A percentile compares a stretch with the other conserved stretches of the same genome.
phyloP scores from a whole-genome alignment of 2,888 invertebrate genomes.

The Dolichomitus sp. region DNA sequence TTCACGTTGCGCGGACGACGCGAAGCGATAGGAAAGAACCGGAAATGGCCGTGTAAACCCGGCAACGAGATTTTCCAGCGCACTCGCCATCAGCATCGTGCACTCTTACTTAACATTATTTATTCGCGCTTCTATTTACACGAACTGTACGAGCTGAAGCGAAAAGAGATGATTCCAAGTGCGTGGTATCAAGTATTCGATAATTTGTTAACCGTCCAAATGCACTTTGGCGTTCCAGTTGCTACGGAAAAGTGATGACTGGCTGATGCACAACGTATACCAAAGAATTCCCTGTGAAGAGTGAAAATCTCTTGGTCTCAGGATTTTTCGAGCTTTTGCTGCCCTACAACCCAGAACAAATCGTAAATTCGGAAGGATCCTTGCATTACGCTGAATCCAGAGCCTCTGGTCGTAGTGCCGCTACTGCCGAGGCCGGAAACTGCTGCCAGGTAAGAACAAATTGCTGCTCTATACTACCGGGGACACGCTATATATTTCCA shows the following conservation, averaged over 20 bases:
- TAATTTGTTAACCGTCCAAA: conserved; percentile 41
- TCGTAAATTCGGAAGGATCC: conserved; percentile 68
- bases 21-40: not conserved
- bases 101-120: conserved; percentile 43
- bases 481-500: conserved; percentile 61
- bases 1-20: conserved; percentile 1
- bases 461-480: conserved; percentile 63
- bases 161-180: conserved; percentile 18
- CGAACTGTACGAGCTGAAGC: not conserved
- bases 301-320: conserved; percentile 49
- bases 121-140: conserved; percentile 44
- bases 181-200: conserved; percentile 28
- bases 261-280: not conserved
- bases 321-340: conserved; percentile 42
- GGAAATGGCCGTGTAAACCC: conserved; percentile 34
- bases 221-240: conserved; percentile 42
- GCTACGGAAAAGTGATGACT: conserved; percentile 41
- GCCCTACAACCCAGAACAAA: conserved; percentile 48
- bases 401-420: conserved; percentile 55
- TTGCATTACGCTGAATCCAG: conserved; percentile 70
- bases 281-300: conserved; percentile 15
- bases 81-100: conserved; percentile 6
- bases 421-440: conserved; percentile 64
- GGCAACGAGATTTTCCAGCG: conserved; percentile 33
- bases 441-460: conserved; percentile 68